Percentiles rank a stretch among this genome's conserved stretches.
Evolutionary conservation across 1,140 invertebrate species (phyloP).

Genomic region (Drosophila pseudoananassae): DNA sequence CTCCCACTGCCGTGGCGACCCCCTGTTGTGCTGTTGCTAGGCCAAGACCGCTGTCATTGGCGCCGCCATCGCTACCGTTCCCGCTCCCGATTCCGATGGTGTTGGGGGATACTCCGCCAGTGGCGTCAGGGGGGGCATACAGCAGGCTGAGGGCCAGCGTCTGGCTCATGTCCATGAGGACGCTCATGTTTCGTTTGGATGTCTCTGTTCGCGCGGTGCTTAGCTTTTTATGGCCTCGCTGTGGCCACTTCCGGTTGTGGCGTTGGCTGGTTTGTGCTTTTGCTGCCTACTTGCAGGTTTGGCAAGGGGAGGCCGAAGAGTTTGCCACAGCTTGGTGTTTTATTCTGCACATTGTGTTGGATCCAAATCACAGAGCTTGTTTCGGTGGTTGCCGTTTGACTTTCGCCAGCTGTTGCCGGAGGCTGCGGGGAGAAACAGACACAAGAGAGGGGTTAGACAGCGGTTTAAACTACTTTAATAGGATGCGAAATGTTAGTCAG

Average conservation of each 20-base stretch:
- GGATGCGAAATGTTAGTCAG: background rate
- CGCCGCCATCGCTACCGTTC: background rate
- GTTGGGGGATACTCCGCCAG: constrained; percentile 2
- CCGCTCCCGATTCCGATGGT: background rate
- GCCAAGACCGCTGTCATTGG: constrained; percentile 2
- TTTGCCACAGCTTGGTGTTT: constrained; percentile 61
- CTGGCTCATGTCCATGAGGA: constrained; percentile 67
- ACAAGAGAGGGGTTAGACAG: constrained; percentile 1
- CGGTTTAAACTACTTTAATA: constrained; percentile 3
- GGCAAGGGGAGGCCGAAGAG: constrained; percentile 8
- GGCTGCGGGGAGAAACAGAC: constrained; percentile 16
- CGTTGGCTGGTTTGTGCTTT: background rate
- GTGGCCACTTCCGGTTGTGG: constrained; percentile 52
- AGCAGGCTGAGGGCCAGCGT: constrained; percentile 54
- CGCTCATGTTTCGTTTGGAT: constrained; percentile 40
- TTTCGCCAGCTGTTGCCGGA: constrained; percentile 52
- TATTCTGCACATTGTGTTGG: constrained; percentile 73
- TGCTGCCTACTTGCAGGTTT: background rate
- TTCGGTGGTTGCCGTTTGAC: constrained; percentile 29
- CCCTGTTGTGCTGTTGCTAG: constrained; percentile 18
- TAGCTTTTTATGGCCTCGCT: constrained; percentile 23
- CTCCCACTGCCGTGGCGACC: background rate
- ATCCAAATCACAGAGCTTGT: constrained; percentile 47
- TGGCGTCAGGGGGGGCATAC: constrained; percentile 49
- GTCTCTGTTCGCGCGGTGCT: constrained; percentile 13